A percentile compares a stretch with the other conserved stretches of the same genome.
Evolutionary conservation across 1,140 invertebrate genomes (phyloP).

Genomic region (Tetragonula clypearis): DNA sequence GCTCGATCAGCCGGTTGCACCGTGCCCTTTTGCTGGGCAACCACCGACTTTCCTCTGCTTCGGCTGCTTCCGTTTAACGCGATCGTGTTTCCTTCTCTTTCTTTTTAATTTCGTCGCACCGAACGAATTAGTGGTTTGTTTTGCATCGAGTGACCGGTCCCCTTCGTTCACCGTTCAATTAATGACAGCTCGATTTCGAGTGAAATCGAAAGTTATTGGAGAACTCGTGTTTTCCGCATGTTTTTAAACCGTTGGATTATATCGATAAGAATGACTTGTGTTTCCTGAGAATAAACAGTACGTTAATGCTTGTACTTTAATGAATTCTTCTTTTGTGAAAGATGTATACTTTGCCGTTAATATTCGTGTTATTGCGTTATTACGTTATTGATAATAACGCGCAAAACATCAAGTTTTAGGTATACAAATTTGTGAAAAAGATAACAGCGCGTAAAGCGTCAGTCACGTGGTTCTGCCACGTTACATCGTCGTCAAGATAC

Average conservation of each 20-base stretch:
- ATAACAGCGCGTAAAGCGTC: background rate
- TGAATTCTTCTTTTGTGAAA: background rate
- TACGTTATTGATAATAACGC: too few species aligned
- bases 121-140: slow-evolving; percentile 14
- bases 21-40: slow-evolving; percentile 46
- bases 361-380: too few species aligned
- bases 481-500: background rate
- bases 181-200: background rate
- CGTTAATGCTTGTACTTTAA: too few species aligned
- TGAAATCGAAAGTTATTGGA: background rate
- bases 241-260: background rate
- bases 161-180: background rate
- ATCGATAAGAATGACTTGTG: background rate
- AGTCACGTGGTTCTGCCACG: too few species aligned
- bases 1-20: slow-evolving; percentile 54
- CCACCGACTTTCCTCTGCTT: slow-evolving; percentile 3
- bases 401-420: background rate
- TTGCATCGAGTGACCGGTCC: too few species aligned
- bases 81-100: background rate
- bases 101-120: slow-evolving; percentile 27
- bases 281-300: background rate
- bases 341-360: background rate
- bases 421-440: background rate
- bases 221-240: background rate
- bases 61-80: background rate